Conservation (phyloP, 1,140 invertebrate genomes). For the Vanessa atalanta region DNA sequence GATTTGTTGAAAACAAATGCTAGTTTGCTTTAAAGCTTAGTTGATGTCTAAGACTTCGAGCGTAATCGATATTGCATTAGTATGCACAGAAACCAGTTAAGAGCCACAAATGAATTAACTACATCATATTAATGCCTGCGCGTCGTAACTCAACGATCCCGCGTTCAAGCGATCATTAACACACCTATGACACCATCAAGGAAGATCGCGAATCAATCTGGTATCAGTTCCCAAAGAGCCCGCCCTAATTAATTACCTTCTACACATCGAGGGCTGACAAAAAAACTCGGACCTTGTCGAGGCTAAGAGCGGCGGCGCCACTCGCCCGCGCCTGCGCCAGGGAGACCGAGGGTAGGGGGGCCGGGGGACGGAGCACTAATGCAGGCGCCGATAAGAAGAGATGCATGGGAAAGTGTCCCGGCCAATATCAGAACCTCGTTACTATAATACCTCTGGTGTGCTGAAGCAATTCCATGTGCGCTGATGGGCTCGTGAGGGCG, state of each 20-base stretch:
- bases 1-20: not conserved
- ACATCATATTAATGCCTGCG: not conserved
- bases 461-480: not conserved
- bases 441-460: conserved; percentile 8
- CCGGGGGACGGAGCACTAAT: conserved; percentile 41
- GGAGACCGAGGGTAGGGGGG: conserved; percentile 16
- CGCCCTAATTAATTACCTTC: conserved; percentile 70
- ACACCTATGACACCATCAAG: conserved; percentile 1
- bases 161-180: not conserved
- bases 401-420: conserved; percentile 61
- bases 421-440: conserved; percentile 25
- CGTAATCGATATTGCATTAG: no score
- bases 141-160: not conserved
- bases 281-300: conserved; percentile 60
- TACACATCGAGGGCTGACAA: conserved; percentile 55
- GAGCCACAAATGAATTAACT: no score
- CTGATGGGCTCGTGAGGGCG: conserved; percentile 7
- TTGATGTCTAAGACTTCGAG: no score
- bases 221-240: conserved; percentile 25
- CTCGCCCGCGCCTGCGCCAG: conserved; percentile 32
- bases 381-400: conserved; percentile 59
- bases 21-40: no score
- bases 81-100: no score
- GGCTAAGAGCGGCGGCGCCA: conserved; percentile 69
- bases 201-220: conserved; percentile 31